Conservation (phyloP, 2,888 invertebrate species). For the Drosophila subsilvestris region DNA sequence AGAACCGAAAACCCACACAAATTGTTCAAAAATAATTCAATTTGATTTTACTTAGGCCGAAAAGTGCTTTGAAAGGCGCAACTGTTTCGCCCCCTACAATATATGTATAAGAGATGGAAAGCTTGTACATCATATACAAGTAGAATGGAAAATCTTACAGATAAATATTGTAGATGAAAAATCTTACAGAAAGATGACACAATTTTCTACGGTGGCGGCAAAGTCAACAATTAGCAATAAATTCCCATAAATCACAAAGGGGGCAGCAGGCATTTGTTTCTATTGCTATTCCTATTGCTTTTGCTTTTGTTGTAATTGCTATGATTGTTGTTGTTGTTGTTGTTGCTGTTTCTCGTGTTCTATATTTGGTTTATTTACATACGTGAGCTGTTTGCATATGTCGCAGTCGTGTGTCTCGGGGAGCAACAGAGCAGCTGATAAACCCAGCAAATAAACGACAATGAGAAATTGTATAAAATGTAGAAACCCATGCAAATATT, state of each 20-base stretch:
- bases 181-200: constrained; percentile 47
- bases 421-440: constrained; percentile 25
- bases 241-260: constrained; percentile 53
- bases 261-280: constrained; percentile 15
- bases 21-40: constrained; percentile 47
- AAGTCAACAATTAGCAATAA: constrained; percentile 58
- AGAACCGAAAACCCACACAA: constrained; percentile 36
- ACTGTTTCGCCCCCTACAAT: constrained; percentile 10
- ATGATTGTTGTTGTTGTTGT: constrained; percentile 24
- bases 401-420: constrained; percentile 12
- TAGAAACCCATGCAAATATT: constrained; percentile 17
- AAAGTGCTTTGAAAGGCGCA: constrained; percentile 25
- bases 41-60: constrained; percentile 25
- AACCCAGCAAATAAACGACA: constrained; percentile 36
- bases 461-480: background rate
- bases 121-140: background rate
- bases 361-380: constrained; percentile 41
- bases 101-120: constrained; percentile 25
- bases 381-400: constrained; percentile 47
- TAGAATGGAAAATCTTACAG: constrained; percentile 1
- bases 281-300: constrained; percentile 1
- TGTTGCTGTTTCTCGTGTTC: constrained; percentile 33
- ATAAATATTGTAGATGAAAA: constrained; percentile 24
- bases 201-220: constrained; percentile 35
- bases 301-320: constrained; percentile 24